These are phyloP conservation scores for Xenopus borealis DNA, from an alignment of 2,113 vertebrate genomes.

Conservation along the genomic window DNA sequence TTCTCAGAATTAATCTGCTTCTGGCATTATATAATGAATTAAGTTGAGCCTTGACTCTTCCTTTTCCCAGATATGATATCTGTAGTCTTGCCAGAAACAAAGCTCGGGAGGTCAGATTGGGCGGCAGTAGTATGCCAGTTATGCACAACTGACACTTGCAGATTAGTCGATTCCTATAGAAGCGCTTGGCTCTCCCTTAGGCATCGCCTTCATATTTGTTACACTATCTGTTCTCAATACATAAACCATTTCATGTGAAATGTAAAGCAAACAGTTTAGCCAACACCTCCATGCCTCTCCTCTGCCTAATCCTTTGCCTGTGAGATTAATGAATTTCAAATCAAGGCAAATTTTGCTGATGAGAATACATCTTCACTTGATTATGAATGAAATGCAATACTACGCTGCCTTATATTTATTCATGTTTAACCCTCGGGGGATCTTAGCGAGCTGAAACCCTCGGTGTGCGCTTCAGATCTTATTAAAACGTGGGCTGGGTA, in stretches of 20 bases:
- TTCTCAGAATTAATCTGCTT: too few relatives aligned
- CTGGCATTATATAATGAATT: too few relatives aligned
- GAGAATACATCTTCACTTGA: conserved; percentile 50
- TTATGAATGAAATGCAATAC: conserved; percentile 55
- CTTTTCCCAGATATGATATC: too few relatives aligned
- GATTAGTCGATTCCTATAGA: conserved; percentile 6
- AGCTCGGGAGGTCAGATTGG: background rate
- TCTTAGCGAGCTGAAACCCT: conserved; percentile 44
- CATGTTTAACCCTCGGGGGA: conserved; percentile 48
- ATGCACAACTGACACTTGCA: background rate
- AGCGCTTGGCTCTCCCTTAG: background rate
- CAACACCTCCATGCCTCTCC: conserved; percentile 32
- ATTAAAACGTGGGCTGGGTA: conserved; percentile 51
- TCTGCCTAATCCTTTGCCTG: conserved; percentile 50
- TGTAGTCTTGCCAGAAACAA: too few relatives aligned
- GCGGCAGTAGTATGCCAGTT: background rate
- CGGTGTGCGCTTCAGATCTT: conserved; percentile 55
- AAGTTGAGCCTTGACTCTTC: too few relatives aligned
- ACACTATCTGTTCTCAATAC: too few relatives aligned
- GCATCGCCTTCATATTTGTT: too few relatives aligned
- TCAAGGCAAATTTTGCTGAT: conserved; percentile 38
- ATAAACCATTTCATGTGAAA: conserved; percentile 29
- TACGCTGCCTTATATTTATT: conserved; percentile 53
- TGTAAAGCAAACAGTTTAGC: conserved; percentile 22
- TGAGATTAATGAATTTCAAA: conserved; percentile 53